phyloP scores from a whole-genome alignment of 2,113 vertebrate species.

The Tragelaphus buxtoni region DNA sequence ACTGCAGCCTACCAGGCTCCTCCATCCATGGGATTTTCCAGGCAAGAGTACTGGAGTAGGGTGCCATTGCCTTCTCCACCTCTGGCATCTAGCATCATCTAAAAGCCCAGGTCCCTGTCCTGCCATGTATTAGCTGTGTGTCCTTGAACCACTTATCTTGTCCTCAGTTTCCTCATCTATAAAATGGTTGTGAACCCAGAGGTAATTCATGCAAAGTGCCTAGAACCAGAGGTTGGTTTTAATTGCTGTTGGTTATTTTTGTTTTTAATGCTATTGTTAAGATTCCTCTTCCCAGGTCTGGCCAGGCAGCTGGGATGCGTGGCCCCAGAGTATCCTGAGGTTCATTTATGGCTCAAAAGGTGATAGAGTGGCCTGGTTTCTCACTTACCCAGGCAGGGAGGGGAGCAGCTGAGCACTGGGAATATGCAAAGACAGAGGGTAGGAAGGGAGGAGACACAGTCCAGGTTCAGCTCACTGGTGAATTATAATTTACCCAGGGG shows the following conservation, averaged over 20 bases:
- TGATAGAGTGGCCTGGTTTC: neutral
- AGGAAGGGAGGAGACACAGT: neutral
- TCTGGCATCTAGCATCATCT: neutral
- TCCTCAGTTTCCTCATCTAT: neutral
- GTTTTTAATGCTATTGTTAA: neutral
- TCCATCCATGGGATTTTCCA: too few species aligned
- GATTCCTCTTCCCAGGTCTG: neutral
- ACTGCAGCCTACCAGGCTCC: too few species aligned
- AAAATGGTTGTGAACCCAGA: neutral
- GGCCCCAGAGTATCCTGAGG: neutral
- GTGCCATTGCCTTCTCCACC: too few species aligned
- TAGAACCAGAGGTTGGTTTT: neutral
- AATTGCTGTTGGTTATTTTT: neutral
- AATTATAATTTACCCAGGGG: neutral
- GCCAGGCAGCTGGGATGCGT: neutral
- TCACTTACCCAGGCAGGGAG: neutral
- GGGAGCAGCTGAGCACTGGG: accelerated
- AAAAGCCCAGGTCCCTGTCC: neutral
- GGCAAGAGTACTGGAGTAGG: too few species aligned
- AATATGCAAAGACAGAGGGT: neutral
- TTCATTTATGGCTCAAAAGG: neutral
- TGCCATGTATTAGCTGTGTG: neutral
- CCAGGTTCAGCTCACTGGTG: neutral
- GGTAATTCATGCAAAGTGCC: neutral
- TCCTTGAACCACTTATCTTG: neutral